These are phyloP conservation scores for Drosophila emarginata DNA, from an alignment of 2,888 invertebrate species.

Conservation along the genomic window DNA sequence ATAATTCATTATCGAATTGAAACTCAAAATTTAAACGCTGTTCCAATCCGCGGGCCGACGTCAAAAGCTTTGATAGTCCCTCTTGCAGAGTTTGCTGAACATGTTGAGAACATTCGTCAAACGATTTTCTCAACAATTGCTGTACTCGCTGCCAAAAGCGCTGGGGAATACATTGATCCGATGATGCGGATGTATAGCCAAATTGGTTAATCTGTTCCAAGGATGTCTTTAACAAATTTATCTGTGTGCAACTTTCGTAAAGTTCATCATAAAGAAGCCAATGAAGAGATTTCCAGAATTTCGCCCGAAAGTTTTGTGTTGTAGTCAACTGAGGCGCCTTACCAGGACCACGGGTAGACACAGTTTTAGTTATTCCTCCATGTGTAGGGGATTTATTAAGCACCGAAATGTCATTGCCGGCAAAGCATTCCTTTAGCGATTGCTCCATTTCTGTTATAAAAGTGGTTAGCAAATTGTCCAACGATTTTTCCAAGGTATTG, in stretches of 20 bases:
- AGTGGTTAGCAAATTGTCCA: slow-evolving; percentile 81
- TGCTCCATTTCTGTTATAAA: slow-evolving; percentile 81
- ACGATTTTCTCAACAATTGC: slow-evolving; percentile 81
- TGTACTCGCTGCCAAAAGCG: slow-evolving; percentile 84
- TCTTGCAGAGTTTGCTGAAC: slow-evolving; percentile 81
- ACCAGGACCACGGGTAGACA: slow-evolving; percentile 81
- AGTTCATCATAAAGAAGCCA: slow-evolving; percentile 91
- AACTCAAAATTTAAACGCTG: slow-evolving; percentile 76
- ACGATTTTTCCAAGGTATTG: slow-evolving; percentile 79
- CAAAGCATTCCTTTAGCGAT: slow-evolving; percentile 81
- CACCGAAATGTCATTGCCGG: slow-evolving; percentile 83
- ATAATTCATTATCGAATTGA: slow-evolving; percentile 79
- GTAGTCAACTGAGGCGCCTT: slow-evolving; percentile 84
- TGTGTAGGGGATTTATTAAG: slow-evolving; percentile 80
- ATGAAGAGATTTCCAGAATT: slow-evolving; percentile 95
- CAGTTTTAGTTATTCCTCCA: slow-evolving; percentile 24
- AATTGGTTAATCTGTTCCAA: slow-evolving; percentile 79
- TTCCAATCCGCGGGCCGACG: slow-evolving; percentile 79
- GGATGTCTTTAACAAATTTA: slow-evolving; percentile 80
- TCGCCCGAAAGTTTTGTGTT: slow-evolving; percentile 84
- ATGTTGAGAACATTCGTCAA: slow-evolving; percentile 78
- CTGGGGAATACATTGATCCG: slow-evolving; percentile 82
- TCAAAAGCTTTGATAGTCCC: slow-evolving; percentile 80
- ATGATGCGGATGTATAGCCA: slow-evolving; percentile 59
- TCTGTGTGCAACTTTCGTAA: slow-evolving; percentile 88